Evolutionary conservation across 1,140 invertebrate species (phyloP).

Genomic region (Drosophila willistoni): DNA sequence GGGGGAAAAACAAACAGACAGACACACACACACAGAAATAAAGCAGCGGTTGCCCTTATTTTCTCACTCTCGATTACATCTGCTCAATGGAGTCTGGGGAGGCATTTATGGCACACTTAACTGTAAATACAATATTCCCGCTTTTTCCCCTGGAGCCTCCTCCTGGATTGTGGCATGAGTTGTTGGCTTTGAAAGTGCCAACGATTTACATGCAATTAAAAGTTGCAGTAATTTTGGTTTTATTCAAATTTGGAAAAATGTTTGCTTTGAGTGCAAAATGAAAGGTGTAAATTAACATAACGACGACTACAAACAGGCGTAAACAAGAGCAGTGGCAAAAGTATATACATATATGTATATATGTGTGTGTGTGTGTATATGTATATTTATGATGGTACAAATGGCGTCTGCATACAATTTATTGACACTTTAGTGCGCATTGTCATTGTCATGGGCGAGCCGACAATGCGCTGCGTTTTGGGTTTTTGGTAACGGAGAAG

Average conservation of each 20-base stretch:
- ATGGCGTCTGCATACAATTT: constrained; percentile 79
- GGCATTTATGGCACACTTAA: constrained; percentile 35
- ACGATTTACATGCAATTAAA: constrained; percentile 59
- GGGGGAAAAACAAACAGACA: constrained; percentile 25
- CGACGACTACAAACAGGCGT: constrained; percentile 33
- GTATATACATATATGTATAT: too few relatives aligned
- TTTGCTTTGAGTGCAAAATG: constrained; percentile 41
- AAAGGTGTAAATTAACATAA: constrained; percentile 77
- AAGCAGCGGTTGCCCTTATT: not conserved
- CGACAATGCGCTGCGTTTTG: not conserved
- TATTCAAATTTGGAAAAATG: constrained; percentile 6
- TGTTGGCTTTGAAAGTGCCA: constrained; percentile 54
- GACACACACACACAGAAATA: constrained; percentile 23
- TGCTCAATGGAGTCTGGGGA: constrained; percentile 30
- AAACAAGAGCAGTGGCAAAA: constrained; percentile 45
- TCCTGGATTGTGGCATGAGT: too few relatives aligned
- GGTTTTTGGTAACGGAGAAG: too few relatives aligned
- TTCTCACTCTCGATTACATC: constrained; percentile 31
- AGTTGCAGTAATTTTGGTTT: constrained; percentile 43
- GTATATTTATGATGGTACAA: constrained; percentile 77
- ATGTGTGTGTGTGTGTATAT: constrained; percentile 14
- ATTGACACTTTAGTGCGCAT: constrained; percentile 77
- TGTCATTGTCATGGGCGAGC: constrained; percentile 48
- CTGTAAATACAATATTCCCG: constrained; percentile 50
- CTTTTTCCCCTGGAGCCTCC: constrained; percentile 29